Percentiles rank a stretch among this genome's conserved stretches.
Conservation (phyloP, 2,797 vertebrate species). For the Crenuchus spilurus region DNA sequence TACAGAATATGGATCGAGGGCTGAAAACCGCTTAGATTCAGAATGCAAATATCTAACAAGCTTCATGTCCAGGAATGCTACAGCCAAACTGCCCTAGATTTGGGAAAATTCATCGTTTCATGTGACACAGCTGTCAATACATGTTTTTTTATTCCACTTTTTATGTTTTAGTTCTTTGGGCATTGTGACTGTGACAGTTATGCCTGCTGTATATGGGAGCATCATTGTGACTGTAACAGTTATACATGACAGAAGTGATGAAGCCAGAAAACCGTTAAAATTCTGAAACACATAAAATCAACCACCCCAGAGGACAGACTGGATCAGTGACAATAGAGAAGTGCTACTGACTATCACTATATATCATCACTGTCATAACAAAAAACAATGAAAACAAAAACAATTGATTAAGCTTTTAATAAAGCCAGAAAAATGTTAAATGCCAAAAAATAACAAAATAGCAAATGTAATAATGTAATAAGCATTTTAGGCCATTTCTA, state of each 20-base stretch:
- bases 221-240: background rate
- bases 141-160: background rate
- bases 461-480: too few relatives aligned
- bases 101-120: background rate
- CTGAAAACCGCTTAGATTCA: slow-evolving; percentile 12
- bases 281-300: background rate
- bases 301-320: background rate
- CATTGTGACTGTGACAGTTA: background rate
- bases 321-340: background rate
- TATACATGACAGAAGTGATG: background rate
- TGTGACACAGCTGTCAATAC: background rate
- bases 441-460: too few relatives aligned
- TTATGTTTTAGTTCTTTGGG: background rate
- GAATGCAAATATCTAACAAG: slow-evolving; percentile 6
- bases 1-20: slow-evolving; percentile 30
- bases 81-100: background rate
- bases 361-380: background rate
- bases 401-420: too few relatives aligned
- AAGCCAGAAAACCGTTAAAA: background rate
- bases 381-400: too few relatives aligned
- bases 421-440: too few relatives aligned
- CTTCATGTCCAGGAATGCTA: background rate
- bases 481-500: too few relatives aligned
- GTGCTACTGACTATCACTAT: background rate
- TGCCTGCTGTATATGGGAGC: background rate